Evolutionary conservation across 1,140 invertebrate species (phyloP).

Genomic region (Zophobas morio): DNA sequence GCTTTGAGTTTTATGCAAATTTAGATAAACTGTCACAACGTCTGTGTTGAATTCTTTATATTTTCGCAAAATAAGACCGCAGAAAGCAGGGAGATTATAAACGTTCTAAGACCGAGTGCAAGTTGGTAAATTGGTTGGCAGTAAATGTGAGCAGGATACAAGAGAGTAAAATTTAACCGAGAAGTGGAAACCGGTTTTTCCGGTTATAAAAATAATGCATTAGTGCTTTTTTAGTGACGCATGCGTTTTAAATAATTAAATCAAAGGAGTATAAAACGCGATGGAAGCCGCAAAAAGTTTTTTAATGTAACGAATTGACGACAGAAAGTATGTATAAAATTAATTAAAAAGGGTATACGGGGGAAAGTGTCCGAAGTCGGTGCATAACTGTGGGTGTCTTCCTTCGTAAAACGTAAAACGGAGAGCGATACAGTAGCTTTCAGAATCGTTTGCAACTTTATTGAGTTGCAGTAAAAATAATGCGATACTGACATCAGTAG

Average conservation of each 20-base stretch:
- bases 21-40: neutral
- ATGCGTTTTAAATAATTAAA: neutral
- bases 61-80: neutral
- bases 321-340: neutral
- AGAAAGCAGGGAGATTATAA: neutral
- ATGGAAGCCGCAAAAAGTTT: neutral
- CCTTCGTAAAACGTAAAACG: neutral
- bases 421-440: constrained; percentile 17
- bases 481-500: constrained; percentile 43
- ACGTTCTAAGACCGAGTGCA: neutral
- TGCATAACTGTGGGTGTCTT: neutral
- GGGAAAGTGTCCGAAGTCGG: neutral
- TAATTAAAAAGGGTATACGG: neutral
- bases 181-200: too few species aligned
- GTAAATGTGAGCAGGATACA: too few species aligned
- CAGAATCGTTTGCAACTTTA: constrained; percentile 34
- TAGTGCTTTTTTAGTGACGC: neutral
- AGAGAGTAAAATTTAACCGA: too few species aligned
- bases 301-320: constrained; percentile 4
- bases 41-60: neutral
- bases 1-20: neutral
- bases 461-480: constrained; percentile 49
- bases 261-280: neutral
- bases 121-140: neutral
- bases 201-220: too few species aligned